Base-by-base conservation (phyloP, 2,888 invertebrate genomes). In the Phasia obesa region DNA sequence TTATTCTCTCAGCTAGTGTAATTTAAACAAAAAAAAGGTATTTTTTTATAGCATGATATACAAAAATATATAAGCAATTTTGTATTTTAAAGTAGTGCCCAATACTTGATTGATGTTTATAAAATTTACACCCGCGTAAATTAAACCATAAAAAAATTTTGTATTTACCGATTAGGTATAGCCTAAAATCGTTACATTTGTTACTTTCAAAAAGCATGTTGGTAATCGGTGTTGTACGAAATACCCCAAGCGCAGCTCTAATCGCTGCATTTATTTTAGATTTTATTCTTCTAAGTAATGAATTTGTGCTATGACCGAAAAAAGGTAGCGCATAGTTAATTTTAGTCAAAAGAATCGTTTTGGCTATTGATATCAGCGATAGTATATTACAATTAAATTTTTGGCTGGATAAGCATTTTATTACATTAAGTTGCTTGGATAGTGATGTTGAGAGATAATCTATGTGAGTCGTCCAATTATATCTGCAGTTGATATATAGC, bases 141-240 rank as follows among this genome's bases (percentile, higher is more conserved):
- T n/a, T n/a, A n/a, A n/a, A n/a, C n/a, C n/a, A n/a, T n/a, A n/a
- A n/a, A n/a, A n/a, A n/a, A n/a, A n/a, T n/a, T n/a, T n/a, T n/a
- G n/a, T n/a, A n/a, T n/a, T n/a, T n/a, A n/a, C n/a, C n/a, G n/a
- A n/a, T n/a, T n/a, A n/a, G n/a, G n/a, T n/a, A n/a, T n/a, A n/a
- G n/a, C n/a, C n/a, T n/a, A n/a, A n/a, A n/a, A n/a, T n/a, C n/a
- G n/a, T n/a, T n/a, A n/a, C n/a, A n/a, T n/a, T n/a, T 57, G n/a
- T 70, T 70, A 42, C 38, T 51, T 42, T 55, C 53, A n/a, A 42
- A 55, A 17, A 35, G 4, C 65, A 51, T 51, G n/a, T 65, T 65
- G 13, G 21, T 3, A 5, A 27, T 25, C 2, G 35, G 55, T 0
- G 51, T 67, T 11, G 65, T 53, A 5, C 51, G 53, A 13, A 67